Evolutionary conservation across 2,797 vertebrate species (phyloP).

Genomic region (Gorsachius magnificus): DNA sequence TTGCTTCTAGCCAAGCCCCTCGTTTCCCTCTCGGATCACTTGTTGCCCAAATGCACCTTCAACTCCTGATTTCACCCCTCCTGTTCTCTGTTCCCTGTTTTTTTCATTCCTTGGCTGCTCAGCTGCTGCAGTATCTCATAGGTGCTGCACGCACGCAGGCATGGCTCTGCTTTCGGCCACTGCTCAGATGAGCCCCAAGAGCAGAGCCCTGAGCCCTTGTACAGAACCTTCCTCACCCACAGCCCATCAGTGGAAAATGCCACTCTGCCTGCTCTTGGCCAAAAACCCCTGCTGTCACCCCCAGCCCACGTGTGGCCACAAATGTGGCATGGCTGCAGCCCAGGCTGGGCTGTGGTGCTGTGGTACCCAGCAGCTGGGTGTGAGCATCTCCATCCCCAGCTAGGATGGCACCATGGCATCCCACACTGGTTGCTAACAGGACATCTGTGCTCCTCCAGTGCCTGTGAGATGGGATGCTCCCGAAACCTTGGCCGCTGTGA

Average conservation of each 20-base stretch:
- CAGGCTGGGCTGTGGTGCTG: not conserved
- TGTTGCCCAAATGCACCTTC: not conserved
- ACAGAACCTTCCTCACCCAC: not conserved
- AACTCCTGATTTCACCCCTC: not conserved
- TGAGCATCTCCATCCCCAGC: rapidly evolving
- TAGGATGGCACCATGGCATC: not conserved
- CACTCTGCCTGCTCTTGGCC: not conserved
- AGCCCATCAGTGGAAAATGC: not conserved
- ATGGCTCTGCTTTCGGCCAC: rapidly evolving
- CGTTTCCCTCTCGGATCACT: not conserved
- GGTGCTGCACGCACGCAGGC: rapidly evolving
- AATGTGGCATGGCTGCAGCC: not conserved
- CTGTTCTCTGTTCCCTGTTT: not conserved
- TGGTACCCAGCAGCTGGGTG: not conserved
- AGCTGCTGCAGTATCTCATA: rapidly evolving
- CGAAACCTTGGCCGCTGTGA: not conserved
- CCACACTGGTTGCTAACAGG: not conserved
- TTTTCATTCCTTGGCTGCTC: not conserved
- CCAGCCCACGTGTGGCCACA: rapidly evolving
- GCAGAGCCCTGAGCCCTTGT: no score
- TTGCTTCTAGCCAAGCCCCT: not conserved
- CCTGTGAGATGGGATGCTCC: not conserved
- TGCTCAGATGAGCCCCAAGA: not conserved
- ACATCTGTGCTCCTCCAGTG: rapidly evolving
- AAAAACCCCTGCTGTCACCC: rapidly evolving